These are phyloP conservation scores for Conus ventricosus DNA, from an alignment of 1,140 invertebrate genomes.

Conservation along the genomic window DNA sequence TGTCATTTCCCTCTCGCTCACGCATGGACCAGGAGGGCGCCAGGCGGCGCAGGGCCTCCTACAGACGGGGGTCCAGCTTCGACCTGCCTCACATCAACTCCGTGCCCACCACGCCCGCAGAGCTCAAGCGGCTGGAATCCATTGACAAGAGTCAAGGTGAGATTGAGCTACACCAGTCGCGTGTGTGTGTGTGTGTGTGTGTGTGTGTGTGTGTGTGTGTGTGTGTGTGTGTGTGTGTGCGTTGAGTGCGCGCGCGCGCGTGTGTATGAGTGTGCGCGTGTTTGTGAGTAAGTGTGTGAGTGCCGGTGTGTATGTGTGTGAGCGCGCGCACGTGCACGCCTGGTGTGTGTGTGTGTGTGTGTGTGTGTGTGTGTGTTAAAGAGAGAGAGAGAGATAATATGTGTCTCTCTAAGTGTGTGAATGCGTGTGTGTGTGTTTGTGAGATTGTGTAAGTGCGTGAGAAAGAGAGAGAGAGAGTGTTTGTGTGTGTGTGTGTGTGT, in stretches of 20 bases:
- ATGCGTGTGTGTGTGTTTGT: not conserved
- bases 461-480: too few species aligned
- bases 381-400: not conserved
- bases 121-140: slow-evolving; percentile 27
- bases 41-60: slow-evolving; percentile 8
- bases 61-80: slow-evolving; percentile 32
- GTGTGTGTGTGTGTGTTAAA: not conserved
- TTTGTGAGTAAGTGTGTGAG: slow-evolving; percentile 8
- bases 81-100: slow-evolving; percentile 39
- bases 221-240: not conserved
- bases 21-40: slow-evolving; percentile 19
- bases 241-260: not conserved
- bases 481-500: not conserved
- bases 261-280: not conserved
- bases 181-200: not conserved
- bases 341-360: too few species aligned
- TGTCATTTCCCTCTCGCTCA: not conserved
- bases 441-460: not conserved
- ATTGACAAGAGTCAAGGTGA: slow-evolving; percentile 34
- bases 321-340: too few species aligned
- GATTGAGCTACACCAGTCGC: not conserved
- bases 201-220: not conserved
- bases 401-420: not conserved
- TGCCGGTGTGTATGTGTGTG: not conserved
- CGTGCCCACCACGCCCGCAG: not conserved